Percentiles rank a stretch among this genome's conserved stretches.
Evolutionary conservation across 2,113 vertebrate genomes (phyloP).

Genomic region (Ceratotherium simum): DNA sequence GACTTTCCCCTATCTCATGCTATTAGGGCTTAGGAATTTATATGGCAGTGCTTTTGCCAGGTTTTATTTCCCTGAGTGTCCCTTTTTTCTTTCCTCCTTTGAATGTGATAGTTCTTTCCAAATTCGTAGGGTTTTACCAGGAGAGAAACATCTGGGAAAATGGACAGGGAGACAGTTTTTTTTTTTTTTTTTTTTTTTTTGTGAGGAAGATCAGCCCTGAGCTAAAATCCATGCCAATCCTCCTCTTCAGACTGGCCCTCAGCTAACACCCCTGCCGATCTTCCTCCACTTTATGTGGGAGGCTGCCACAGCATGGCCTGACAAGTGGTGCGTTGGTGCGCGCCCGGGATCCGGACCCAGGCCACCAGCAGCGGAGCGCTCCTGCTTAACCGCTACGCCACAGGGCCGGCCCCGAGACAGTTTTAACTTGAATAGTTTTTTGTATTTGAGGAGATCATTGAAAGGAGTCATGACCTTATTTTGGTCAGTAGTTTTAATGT

Average conservation of each 20-base stretch:
- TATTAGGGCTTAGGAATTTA: conserved; percentile 16
- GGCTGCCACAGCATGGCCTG: too few relatives aligned
- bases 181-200: background rate
- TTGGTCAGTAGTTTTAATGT: conserved; percentile 18
- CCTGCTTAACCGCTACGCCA: too few relatives aligned
- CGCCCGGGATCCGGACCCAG: too few relatives aligned
- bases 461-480: background rate
- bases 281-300: too few relatives aligned
- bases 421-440: conserved; percentile 34
- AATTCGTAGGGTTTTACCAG: conserved; percentile 3
- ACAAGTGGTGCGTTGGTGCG: too few relatives aligned
- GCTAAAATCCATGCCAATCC: too few relatives aligned
- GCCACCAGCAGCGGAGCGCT: too few relatives aligned
- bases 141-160: conserved; percentile 11
- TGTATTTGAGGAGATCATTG: background rate
- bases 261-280: too few relatives aligned
- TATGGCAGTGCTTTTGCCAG: background rate
- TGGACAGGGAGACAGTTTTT: background rate
- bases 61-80: background rate
- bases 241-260: too few relatives aligned
- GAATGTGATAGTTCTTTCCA: conserved; percentile 17
- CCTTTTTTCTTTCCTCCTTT: conserved; percentile 30
- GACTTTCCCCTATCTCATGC: background rate
- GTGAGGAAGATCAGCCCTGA: too few relatives aligned
- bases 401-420: background rate